Evolutionary conservation across 2,797 vertebrate genomes (phyloP).

Genomic region (Macropodus opercularis): DNA sequence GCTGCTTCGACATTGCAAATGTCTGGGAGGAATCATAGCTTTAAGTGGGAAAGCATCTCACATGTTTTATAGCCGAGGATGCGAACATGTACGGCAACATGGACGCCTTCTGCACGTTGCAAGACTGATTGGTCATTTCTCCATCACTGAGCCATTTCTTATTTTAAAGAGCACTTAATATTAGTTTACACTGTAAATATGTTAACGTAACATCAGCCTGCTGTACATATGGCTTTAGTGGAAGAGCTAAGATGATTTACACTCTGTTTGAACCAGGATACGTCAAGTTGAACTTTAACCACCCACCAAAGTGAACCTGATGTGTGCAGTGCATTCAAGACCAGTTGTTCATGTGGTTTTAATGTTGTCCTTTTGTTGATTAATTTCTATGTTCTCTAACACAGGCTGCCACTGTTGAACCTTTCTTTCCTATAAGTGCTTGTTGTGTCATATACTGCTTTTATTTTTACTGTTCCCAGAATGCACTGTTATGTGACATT

Average conservation of each 20-base stretch:
- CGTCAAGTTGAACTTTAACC: slow-evolving; percentile 1
- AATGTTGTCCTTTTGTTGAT: background rate
- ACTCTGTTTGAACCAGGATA: background rate
- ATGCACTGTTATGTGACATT: slow-evolving; percentile 41
- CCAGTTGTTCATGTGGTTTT: background rate
- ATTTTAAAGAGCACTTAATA: slow-evolving; percentile 7
- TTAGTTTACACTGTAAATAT: slow-evolving; percentile 63
- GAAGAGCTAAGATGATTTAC: background rate
- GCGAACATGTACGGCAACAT: slow-evolving; percentile 1
- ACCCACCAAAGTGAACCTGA: background rate
- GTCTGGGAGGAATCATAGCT: background rate
- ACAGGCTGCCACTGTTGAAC: background rate
- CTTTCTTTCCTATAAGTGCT: slow-evolving; percentile 18
- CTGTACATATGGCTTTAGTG: slow-evolving; percentile 35
- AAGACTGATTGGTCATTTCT: background rate
- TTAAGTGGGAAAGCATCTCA: background rate
- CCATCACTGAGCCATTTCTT: slow-evolving; percentile 10
- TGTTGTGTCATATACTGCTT: slow-evolving; percentile 45
- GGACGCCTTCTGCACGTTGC: slow-evolving; percentile 21
- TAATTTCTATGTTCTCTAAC: background rate
- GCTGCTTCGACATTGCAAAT: slow-evolving; percentile 2
- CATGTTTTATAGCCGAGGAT: background rate
- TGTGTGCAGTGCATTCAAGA: background rate
- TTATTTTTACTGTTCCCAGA: slow-evolving; percentile 46
- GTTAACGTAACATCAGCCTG: slow-evolving; percentile 6